A percentile compares a stretch with the other conserved stretches of the same genome.
These are phyloP conservation scores for Tapera naevia DNA, from an alignment of 2,797 vertebrate genomes.

Conservation along the genomic window DNA sequence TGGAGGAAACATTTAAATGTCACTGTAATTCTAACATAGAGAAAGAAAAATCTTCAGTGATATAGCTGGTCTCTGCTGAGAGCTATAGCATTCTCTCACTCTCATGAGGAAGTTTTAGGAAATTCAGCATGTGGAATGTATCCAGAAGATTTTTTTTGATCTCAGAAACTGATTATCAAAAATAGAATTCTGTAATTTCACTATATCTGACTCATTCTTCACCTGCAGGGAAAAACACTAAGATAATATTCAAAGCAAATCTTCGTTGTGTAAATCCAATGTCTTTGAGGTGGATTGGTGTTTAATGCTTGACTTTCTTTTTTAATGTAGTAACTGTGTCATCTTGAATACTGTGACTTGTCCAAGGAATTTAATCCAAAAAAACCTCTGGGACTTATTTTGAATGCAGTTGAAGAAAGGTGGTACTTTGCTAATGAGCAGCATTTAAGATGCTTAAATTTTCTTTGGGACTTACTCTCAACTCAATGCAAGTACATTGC, in stretches of 20 bases:
- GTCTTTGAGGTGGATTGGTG: background rate
- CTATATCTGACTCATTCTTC: constrained; percentile 7
- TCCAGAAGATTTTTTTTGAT: constrained; percentile 17
- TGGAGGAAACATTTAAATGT: background rate
- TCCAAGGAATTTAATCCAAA: background rate
- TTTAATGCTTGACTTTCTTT: background rate
- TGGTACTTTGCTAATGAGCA: background rate
- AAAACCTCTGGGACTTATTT: background rate
- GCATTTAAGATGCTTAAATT: background rate
- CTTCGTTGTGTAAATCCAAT: background rate
- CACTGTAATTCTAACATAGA: background rate
- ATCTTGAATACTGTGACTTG: background rate
- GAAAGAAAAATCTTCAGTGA: background rate
- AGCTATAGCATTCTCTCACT: background rate
- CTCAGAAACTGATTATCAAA: background rate
- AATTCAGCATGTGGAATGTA: background rate
- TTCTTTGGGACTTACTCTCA: background rate
- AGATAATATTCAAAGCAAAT: background rate
- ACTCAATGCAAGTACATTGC: background rate
- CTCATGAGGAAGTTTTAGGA: constrained; percentile 5
- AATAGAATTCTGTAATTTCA: constrained; percentile 8
- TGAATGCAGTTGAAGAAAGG: background rate
- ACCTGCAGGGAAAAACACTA: background rate
- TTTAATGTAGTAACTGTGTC: background rate
- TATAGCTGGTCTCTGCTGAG: background rate